Evolutionary conservation across 1,140 invertebrate genomes (phyloP).

Genomic region (Hylaeus volcanicus): DNA sequence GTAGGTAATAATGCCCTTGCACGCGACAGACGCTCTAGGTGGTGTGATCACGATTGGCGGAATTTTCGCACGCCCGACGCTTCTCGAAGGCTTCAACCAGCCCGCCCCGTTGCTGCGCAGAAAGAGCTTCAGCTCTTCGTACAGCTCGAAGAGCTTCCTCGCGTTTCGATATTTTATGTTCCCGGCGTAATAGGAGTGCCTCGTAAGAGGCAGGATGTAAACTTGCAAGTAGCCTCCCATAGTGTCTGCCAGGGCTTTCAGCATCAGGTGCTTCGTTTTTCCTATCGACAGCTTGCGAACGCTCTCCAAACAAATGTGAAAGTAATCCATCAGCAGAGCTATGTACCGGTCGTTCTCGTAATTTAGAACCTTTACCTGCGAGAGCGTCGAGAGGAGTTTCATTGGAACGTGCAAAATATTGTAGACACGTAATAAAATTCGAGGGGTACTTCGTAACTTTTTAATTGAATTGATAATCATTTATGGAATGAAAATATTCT

Average conservation of each 20-base stretch:
- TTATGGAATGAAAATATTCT: too few species aligned
- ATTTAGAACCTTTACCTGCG: conserved; percentile 66
- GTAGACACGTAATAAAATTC: too few species aligned
- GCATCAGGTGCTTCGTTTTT: conserved; percentile 78
- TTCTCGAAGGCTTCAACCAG: conserved; percentile 79
- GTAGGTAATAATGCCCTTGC: conserved; percentile 67
- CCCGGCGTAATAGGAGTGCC: conserved; percentile 83
- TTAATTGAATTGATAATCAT: too few species aligned
- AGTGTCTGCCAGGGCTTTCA: conserved; percentile 81
- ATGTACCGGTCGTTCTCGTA: conserved; percentile 70
- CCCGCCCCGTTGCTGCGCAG: conserved; percentile 82
- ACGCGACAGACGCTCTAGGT: conserved; percentile 57
- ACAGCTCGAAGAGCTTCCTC: conserved; percentile 80
- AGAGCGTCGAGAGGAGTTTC: not conserved
- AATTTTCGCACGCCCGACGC: conserved; percentile 69
- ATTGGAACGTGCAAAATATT: too few species aligned
- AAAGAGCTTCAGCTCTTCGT: conserved; percentile 80
- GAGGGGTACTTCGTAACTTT: too few species aligned
- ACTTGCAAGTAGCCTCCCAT: conserved; percentile 81
- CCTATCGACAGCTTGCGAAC: conserved; percentile 76
- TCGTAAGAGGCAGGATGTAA: conserved; percentile 81
- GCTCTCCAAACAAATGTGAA: conserved; percentile 78
- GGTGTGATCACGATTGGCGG: conserved; percentile 63
- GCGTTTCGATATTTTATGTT: conserved; percentile 81
- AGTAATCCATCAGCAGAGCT: conserved; percentile 79